Evolutionary conservation across 2,797 vertebrate species (phyloP).

Genomic region (Nannoperca australis): DNA sequence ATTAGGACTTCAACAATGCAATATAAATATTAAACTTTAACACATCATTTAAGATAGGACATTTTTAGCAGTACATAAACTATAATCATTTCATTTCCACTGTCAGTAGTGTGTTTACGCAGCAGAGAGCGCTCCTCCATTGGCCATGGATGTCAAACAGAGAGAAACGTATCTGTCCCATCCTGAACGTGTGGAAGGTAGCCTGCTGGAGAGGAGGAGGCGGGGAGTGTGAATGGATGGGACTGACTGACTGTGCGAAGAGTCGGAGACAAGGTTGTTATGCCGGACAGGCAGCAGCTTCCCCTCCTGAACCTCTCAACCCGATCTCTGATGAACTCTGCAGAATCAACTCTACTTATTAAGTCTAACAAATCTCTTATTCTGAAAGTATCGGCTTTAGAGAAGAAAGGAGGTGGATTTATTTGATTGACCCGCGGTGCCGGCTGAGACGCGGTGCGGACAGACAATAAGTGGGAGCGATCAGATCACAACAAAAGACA

Average conservation of each 20-base stretch:
- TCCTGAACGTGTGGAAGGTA: slow-evolving; percentile 49
- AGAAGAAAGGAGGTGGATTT: slow-evolving; percentile 30
- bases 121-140: slow-evolving; percentile 54
- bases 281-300: slow-evolving; percentile 53
- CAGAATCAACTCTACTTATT: too few relatives aligned
- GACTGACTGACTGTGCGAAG: slow-evolving; percentile 31
- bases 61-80: not conserved
- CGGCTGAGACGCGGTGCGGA: slow-evolving; percentile 45
- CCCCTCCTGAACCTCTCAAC: slow-evolving; percentile 32
- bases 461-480: slow-evolving; percentile 68
- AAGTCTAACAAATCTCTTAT: not conserved
- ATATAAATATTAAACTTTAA: not conserved
- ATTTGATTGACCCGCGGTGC: slow-evolving; percentile 47
- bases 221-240: slow-evolving; percentile 69
- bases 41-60: not conserved
- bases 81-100: not conserved
- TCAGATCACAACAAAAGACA: slow-evolving; percentile 74
- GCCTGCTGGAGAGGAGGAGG: slow-evolving; percentile 41
- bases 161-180: slow-evolving; percentile 66
- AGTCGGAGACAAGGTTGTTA: slow-evolving; percentile 44
- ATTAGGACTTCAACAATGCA: not conserved
- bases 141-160: slow-evolving; percentile 39
- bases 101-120: slow-evolving; percentile 33
- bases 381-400: slow-evolving; percentile 3
- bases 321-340: slow-evolving; percentile 1